Conservation (phyloP, 1,140 invertebrate species). For the Mya arenaria region DNA sequence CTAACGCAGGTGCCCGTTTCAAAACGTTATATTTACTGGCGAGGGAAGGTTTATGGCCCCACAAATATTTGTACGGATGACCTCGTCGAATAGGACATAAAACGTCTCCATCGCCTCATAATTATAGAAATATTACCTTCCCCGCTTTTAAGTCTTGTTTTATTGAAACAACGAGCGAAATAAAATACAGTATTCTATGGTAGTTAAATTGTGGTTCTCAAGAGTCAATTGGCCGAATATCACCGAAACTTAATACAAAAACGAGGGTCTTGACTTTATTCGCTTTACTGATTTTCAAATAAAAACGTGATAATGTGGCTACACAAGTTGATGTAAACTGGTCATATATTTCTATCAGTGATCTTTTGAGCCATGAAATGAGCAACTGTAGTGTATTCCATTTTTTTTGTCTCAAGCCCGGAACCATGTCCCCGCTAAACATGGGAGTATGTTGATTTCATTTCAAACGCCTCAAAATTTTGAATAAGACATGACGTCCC, state of each 20-base stretch:
- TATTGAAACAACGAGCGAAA: conserved; percentile 56
- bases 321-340: background rate
- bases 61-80: conserved; percentile 54
- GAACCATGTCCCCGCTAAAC: too few relatives aligned
- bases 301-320: conserved; percentile 18
- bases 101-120: conserved; percentile 52
- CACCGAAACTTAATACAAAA: conserved; percentile 51
- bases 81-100: conserved; percentile 49
- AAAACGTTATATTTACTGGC: conserved; percentile 55
- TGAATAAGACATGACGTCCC: conserved; percentile 36
- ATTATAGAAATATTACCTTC: conserved; percentile 60
- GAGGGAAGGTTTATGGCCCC: conserved; percentile 54
- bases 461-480: conserved; percentile 7
- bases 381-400: too few relatives aligned
- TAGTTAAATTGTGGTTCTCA: conserved; percentile 41
- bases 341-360: too few relatives aligned
- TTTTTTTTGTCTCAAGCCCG: too few relatives aligned
- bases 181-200: conserved; percentile 54
- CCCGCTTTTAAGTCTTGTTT: conserved; percentile 46
- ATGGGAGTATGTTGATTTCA: too few relatives aligned
- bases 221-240: conserved; percentile 55
- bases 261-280: background rate
- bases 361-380: too few relatives aligned
- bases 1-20: conserved; percentile 37
- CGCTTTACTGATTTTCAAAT: conserved; percentile 36